Conservation (phyloP, 2,113 vertebrate species). For the Saccopteryx bilineata region DNA sequence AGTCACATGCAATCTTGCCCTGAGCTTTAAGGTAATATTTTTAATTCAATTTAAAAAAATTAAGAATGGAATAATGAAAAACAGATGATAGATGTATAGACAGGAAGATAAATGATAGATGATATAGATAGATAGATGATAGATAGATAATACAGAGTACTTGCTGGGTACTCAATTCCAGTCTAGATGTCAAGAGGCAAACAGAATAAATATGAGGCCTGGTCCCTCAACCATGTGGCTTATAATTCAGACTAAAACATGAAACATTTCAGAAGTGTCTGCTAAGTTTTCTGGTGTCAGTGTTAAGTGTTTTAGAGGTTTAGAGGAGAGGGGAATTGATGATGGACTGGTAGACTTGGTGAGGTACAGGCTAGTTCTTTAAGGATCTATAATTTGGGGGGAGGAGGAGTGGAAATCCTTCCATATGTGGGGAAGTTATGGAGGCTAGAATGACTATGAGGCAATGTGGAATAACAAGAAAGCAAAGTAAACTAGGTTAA, state of each 20-base stretch:
- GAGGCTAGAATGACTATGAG: background rate
- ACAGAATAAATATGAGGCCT: background rate
- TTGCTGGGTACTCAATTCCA: background rate
- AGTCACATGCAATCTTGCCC: background rate
- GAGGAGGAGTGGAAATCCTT: background rate
- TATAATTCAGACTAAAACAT: background rate
- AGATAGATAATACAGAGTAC: background rate
- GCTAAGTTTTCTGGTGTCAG: background rate
- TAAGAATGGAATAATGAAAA: background rate
- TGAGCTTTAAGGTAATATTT: constrained; percentile 55
- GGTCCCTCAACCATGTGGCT: background rate
- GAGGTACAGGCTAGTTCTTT: background rate
- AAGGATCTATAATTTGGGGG: background rate
- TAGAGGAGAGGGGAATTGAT: background rate
- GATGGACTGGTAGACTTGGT: background rate
- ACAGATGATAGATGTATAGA: background rate
- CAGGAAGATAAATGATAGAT: background rate
- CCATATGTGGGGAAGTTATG: background rate
- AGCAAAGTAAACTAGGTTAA: background rate
- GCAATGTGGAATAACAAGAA: background rate
- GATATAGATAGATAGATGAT: background rate
- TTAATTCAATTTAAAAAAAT: background rate
- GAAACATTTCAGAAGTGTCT: background rate
- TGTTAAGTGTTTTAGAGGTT: background rate
- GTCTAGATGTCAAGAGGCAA: background rate